These are phyloP conservation scores for Podotricha telesiphe DNA, from an alignment of 2,888 invertebrate species.

Conservation along the genomic window DNA sequence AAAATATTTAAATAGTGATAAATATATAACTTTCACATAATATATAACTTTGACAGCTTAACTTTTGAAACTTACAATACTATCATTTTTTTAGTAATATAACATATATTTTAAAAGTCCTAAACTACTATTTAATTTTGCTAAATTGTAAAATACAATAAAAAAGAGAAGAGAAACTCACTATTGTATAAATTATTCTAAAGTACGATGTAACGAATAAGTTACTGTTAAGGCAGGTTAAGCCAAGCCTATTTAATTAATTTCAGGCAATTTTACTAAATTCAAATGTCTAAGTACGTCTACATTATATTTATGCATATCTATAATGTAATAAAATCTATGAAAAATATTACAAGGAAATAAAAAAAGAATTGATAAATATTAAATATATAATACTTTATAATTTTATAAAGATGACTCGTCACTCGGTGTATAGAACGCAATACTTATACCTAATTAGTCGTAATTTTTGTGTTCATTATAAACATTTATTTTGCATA, in stretches of 20 bases:
- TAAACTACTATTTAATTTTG: too few species aligned
- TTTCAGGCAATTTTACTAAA: not conserved
- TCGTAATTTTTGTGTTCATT: not conserved
- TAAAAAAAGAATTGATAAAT: slow-evolving; percentile 7
- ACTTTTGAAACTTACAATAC: too few species aligned
- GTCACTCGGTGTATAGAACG: slow-evolving; percentile 5
- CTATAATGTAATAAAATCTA: not conserved
- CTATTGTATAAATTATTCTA: too few species aligned
- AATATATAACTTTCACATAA: too few species aligned
- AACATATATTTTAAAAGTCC: too few species aligned
- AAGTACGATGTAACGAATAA: too few species aligned
- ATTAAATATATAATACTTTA: not conserved
- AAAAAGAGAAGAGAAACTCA: too few species aligned
- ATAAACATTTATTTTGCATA: not conserved
- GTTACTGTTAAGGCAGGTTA: not conserved
- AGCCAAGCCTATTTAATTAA: not conserved
- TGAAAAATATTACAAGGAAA: slow-evolving; percentile 10
- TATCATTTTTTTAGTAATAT: too few species aligned
- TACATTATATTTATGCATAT: not conserved
- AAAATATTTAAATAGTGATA: too few species aligned
- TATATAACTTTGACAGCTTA: too few species aligned
- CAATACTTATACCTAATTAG: not conserved
- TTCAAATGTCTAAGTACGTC: not conserved
- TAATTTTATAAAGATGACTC: slow-evolving; percentile 10
- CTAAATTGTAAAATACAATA: too few species aligned